A percentile compares a stretch with the other conserved stretches of the same genome.
These are phyloP conservation scores for Muntiacus muntjak DNA, from an alignment of 2,113 vertebrate species.

Conservation along the genomic window DNA sequence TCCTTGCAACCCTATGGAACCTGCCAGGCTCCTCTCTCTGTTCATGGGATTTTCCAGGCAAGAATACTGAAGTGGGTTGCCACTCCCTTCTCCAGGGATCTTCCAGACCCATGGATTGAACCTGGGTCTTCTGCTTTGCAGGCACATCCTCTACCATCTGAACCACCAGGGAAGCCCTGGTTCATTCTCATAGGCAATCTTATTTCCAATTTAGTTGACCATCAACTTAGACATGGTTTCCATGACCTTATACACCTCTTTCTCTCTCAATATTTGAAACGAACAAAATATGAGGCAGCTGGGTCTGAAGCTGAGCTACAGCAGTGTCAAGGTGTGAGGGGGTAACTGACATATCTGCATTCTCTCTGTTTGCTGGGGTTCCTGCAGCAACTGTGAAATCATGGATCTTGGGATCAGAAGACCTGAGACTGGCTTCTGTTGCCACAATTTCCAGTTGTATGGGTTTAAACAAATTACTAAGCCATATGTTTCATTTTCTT, in stretches of 20 bases:
- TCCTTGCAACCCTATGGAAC: background rate
- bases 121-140: background rate
- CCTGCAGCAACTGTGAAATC: background rate
- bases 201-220: background rate
- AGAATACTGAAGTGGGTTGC: background rate
- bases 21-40: background rate
- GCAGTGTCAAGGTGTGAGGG: background rate
- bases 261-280: background rate
- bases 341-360: background rate
- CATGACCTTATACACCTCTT: background rate
- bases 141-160: background rate
- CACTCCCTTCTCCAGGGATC: background rate
- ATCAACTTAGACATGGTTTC: background rate
- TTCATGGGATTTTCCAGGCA: background rate
- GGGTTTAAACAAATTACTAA: background rate
- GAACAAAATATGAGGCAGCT: background rate
- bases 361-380: background rate
- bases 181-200: background rate
- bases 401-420: background rate
- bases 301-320: background rate
- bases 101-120: background rate
- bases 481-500: background rate
- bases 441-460: background rate
- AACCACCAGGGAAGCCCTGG: background rate
- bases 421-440: background rate